phyloP scores from a whole-genome alignment of 2,797 vertebrate species.

The Emys orbicularis region DNA sequence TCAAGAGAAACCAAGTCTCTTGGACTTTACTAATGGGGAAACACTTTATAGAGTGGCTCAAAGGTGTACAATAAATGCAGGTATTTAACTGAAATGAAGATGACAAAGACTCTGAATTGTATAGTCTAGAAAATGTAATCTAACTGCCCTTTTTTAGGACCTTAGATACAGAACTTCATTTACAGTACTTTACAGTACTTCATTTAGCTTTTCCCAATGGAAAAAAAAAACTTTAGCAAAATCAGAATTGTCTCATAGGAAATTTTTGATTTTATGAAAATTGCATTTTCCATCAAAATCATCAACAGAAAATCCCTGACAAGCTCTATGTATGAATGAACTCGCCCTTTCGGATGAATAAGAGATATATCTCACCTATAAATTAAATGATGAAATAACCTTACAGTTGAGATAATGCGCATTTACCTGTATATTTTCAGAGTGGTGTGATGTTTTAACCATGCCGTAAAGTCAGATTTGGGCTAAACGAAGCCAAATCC shows the following conservation, averaged over 20 bases:
- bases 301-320: neutral
- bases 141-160: neutral
- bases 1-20: neutral
- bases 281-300: neutral
- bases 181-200: neutral
- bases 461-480: neutral
- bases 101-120: neutral
- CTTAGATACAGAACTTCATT: neutral
- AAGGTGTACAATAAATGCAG: neutral
- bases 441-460: neutral
- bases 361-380: neutral
- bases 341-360: neutral
- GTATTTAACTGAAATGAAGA: neutral
- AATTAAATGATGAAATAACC: neutral
- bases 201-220: neutral
- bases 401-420: neutral
- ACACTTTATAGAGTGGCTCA: neutral
- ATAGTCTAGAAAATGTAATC: neutral
- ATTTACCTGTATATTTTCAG: neutral
- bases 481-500: neutral
- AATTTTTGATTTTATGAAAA: too few relatives aligned
- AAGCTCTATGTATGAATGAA: neutral
- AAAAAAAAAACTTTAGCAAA: too few relatives aligned
- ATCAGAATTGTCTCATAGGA: too few relatives aligned
- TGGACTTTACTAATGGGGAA: neutral